Evolutionary conservation across 2,888 invertebrate genomes (phyloP), one percentile per base, ranked within the genome.

Genomic region (Buathra laborator): DNA sequence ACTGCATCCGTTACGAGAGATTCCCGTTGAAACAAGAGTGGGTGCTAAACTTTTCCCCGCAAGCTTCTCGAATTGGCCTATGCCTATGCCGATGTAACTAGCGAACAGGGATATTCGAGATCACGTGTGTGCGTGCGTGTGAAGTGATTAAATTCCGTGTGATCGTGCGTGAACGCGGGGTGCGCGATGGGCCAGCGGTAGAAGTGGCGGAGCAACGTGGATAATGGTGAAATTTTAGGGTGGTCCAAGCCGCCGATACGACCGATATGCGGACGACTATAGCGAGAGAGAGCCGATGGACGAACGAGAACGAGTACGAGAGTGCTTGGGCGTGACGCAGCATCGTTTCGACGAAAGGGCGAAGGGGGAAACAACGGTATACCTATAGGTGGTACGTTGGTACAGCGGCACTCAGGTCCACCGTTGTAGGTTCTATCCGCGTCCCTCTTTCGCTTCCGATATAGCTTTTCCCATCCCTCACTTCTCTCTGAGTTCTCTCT

Each of bases 91-190:
- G 14, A 16, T 66, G 66, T 19, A 43, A 43, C 43, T n/a, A 19
- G 16, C 66, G 37, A 67, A 19, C 24, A 10, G 43, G 19, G 19
- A 56, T 19, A 56, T 51, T 51, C 14, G 56, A 3, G 19, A 7
- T 56, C 16, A 16, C 5, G 14, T 19, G 19, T 4, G 9, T 9
- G 51, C 68, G 68, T 77, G 53, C 64, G 88, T 74, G 86, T 86
- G 83, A 86, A 88, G 88, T 89, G 92, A 91, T 91, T 91, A 91
- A 90, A 90, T 91, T 91, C 90, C 90, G 88, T 86, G 86, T 84
- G 76, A 82, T 46, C 53, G 70, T 77, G 53, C 43, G 46, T 29
- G 81, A 72, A 74, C 74, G 67, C 76, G 84, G 37, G 37, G 6
- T 68, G 48, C 80, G 51, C 64, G 67, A 46, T 29, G 71, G 62